These are phyloP conservation scores for Sitobion miscanthi DNA, from an alignment of 1,140 invertebrate species.

Conservation along the genomic window DNA sequence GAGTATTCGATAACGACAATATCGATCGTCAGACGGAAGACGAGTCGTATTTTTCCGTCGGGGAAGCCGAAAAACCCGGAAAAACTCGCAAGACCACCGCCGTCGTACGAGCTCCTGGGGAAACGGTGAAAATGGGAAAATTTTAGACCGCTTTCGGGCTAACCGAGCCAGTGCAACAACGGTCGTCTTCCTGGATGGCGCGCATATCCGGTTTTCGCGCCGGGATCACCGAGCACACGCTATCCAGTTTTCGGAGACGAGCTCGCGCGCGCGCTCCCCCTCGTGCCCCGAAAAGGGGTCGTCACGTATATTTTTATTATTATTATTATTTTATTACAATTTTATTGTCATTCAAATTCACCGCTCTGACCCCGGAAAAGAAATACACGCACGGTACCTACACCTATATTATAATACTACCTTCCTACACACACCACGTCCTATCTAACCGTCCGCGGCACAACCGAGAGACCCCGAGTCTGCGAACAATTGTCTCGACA, in stretches of 20 bases:
- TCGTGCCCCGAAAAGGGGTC: neutral
- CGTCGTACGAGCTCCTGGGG: too few species aligned
- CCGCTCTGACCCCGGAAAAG: neutral
- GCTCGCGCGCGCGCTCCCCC: neutral
- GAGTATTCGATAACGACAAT: neutral
- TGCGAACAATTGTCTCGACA: neutral
- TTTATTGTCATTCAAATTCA: neutral
- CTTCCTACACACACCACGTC: neutral
- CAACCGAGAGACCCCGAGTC: neutral
- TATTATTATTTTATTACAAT: conserved; percentile 2
- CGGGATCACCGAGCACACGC: conserved; percentile 36
- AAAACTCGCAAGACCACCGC: neutral
- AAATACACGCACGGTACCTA: neutral
- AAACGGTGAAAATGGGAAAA: neutral
- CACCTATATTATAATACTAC: neutral
- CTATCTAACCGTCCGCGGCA: neutral
- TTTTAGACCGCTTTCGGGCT: neutral
- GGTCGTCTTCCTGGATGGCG: neutral
- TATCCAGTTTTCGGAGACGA: conserved; percentile 33
- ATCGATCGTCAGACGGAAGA: neutral
- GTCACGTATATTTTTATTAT: neutral
- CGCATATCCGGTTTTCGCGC: neutral
- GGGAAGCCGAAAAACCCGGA: neutral
- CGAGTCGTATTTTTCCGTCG: neutral
- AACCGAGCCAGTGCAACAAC: neutral